Base-by-base conservation (phyloP, 2,888 invertebrate genomes). In the Ecdyonurus torrentis region DNA sequence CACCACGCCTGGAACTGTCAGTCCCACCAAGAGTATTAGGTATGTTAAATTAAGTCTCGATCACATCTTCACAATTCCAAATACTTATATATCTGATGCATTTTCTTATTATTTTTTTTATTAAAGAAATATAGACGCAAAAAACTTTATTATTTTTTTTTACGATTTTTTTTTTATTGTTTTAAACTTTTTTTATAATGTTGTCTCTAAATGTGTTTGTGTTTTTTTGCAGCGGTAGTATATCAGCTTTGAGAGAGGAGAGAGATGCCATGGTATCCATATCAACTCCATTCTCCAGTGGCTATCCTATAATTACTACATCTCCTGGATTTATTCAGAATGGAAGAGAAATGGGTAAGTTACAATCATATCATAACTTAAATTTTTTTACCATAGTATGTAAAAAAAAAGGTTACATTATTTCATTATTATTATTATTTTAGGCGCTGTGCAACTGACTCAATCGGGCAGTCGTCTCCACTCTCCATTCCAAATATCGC, bases 211-310 rank as follows among this genome's bases (percentile, higher is more conserved):
- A n/a, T n/a, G n/a, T n/a, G n/a, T n/a, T 64, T 52, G 19, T 25
- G 60, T 58, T 22, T 61, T 20, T 37, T 59, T 64, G 15, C 37
- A 71, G 71, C 61, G 71, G 70, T n/a, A 70, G 70, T 63, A 65
- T 69, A 58, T 67, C 70, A 22, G 69, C 69, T 5, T 66, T 70
- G 23, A 68, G 69, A 63, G 71, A 70, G 61, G 71, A 70, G 61
- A 66, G 66, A 23, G 68, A 70, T 19, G 20, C 62, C 55, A 58
- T 66, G 22, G 63, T 67, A 19, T 66, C 68, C 18, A 65, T 67
- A 19, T 64, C 68, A 2, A 64, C 67, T 19, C 61, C 64, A 62
- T 68, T 55, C 67, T 68, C 65, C n/a, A 55, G 7, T 7, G 22
- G 55, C 55, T 55, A 55, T n/a, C 5, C 5, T 20, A 55, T 55